phyloP scores from a whole-genome alignment of 2,797 vertebrate genomes.

The Selene dorsalis region DNA sequence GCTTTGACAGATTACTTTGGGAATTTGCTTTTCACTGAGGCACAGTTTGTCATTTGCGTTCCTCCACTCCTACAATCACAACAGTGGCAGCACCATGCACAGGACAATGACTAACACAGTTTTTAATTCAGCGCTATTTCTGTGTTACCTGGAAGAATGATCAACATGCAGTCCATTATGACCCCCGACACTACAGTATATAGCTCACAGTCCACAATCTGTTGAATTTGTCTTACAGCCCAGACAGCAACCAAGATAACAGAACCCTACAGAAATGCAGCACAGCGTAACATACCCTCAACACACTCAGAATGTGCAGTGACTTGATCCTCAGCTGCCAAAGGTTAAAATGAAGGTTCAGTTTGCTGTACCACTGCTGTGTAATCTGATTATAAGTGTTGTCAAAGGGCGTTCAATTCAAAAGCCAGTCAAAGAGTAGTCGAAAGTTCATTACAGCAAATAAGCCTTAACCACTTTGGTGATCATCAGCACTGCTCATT shows the following conservation, averaged over 20 bases:
- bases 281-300: conserved; percentile 10
- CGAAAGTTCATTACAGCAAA: conserved; percentile 25
- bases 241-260: conserved; percentile 6
- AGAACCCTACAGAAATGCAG: not conserved
- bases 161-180: conserved; percentile 3
- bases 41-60: not conserved
- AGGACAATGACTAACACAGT: not conserved
- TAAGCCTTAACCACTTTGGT: conserved; percentile 46
- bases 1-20: not conserved
- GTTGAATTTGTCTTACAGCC: not conserved
- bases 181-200: not conserved
- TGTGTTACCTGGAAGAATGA: too few relatives aligned
- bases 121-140: not conserved
- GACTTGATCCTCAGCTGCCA: conserved; percentile 3
- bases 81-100: too few relatives aligned
- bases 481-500: conserved; percentile 23
- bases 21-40: not conserved
- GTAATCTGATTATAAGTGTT: conserved; percentile 28
- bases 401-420: conserved; percentile 32
- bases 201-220: not conserved
- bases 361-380: not conserved
- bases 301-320: conserved; percentile 14
- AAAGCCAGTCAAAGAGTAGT: conserved; percentile 23
- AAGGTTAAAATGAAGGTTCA: conserved; percentile 40
- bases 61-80: not conserved